Evolutionary conservation across 2,888 invertebrate genomes (phyloP).

Genomic region (Agrochola lota): DNA sequence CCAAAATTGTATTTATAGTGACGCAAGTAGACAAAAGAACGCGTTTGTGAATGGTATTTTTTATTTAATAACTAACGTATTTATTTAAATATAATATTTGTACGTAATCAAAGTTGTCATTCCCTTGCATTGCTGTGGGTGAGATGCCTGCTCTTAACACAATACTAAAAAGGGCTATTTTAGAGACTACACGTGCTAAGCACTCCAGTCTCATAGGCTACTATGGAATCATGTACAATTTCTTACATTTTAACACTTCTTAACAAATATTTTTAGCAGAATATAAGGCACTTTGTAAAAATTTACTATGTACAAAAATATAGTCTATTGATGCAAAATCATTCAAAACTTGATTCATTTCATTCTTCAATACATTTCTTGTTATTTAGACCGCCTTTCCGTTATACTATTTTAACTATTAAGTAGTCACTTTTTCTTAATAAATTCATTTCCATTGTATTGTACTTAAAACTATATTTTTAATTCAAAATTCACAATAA

Average conservation of each 20-base stretch:
- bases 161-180: not conserved
- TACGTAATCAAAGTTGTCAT: slow-evolving; percentile 3
- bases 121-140: not conserved
- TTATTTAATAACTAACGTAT: not conserved
- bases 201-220: slow-evolving; percentile 13
- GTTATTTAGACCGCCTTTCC: slow-evolving; percentile 30
- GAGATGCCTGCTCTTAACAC: not conserved
- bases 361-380: slow-evolving; percentile 12
- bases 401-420: slow-evolving; percentile 33
- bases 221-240: slow-evolving; percentile 8
- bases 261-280: slow-evolving; percentile 26
- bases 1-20: not conserved
- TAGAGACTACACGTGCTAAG: not conserved
- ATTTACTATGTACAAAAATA: slow-evolving; percentile 69
- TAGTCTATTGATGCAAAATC: slow-evolving; percentile 37
- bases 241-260: slow-evolving; percentile 2
- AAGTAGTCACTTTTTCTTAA: slow-evolving; percentile 58
- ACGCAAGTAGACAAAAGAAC: not conserved
- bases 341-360: slow-evolving; percentile 35
- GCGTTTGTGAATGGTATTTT: not conserved
- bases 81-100: slow-evolving; percentile 12
- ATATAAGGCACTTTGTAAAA: slow-evolving; percentile 65
- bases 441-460: slow-evolving; percentile 67
- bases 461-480: slow-evolving; percentile 65
- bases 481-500: slow-evolving; percentile 59